phyloP scores from a whole-genome alignment of 1,140 invertebrate genomes.

The Polyergus mexicanus region DNA sequence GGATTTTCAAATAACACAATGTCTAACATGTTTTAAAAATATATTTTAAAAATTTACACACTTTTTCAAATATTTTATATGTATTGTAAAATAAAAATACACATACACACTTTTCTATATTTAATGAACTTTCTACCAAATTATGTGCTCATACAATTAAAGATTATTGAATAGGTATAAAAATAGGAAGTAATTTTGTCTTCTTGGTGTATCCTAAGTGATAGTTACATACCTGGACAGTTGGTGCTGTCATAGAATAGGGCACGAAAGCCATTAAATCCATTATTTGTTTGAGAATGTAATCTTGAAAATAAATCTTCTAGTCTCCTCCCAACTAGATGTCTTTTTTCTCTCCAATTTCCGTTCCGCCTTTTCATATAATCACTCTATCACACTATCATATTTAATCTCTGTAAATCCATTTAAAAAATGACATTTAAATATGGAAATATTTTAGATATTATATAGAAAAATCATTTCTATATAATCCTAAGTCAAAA shows the following conservation, averaged over 20 bases:
- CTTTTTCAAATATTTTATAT: not conserved
- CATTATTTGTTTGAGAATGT: not conserved
- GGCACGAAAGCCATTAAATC: conserved; percentile 52
- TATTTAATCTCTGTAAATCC: not conserved
- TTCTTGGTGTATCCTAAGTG: not conserved
- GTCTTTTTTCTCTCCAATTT: not conserved
- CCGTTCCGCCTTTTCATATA: not conserved
- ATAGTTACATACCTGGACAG: conserved; percentile 11
- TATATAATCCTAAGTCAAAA: not conserved
- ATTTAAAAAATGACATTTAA: not conserved
- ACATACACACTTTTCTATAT: not conserved
- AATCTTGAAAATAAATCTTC: not conserved
- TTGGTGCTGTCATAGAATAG: not conserved
- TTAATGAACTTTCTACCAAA: not conserved
- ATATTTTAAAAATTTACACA: not conserved
- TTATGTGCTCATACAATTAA: not conserved
- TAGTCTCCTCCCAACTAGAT: not conserved
- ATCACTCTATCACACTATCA: not conserved
- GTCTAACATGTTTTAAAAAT: not conserved
- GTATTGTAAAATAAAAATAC: not conserved
- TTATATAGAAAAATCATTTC: not conserved
- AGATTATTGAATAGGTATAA: not conserved
- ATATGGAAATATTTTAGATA: conserved; percentile 4
- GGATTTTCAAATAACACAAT: not conserved
- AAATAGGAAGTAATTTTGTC: conserved; percentile 15